Conservation (phyloP, 2,113 vertebrate genomes). For the Bufo bufo region DNA sequence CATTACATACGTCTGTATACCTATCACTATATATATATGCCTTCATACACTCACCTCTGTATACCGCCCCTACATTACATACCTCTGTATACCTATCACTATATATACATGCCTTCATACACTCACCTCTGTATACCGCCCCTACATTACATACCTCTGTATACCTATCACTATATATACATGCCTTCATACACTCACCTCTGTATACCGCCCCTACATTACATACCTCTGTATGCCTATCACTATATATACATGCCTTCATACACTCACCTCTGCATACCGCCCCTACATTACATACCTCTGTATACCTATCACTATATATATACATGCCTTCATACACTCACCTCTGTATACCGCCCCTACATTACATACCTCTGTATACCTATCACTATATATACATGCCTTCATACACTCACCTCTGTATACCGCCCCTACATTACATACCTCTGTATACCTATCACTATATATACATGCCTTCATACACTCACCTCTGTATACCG, state of each 20-base stretch:
- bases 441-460: not conserved
- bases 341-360: not conserved
- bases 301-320: not conserved
- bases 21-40: not conserved
- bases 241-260: too few relatives aligned
- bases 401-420: not conserved
- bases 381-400: not conserved
- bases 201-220: not conserved
- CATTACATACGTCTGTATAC: not conserved
- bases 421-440: not conserved
- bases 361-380: not conserved
- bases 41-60: not conserved
- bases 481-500: too few relatives aligned
- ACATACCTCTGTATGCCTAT: not conserved
- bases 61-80: not conserved
- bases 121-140: not conserved
- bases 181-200: not conserved
- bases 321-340: not conserved
- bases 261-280: not conserved
- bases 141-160: not conserved
- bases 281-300: not conserved
- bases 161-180: too few relatives aligned
- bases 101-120: not conserved
- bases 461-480: too few relatives aligned
- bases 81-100: not conserved